phyloP scores from a whole-genome alignment of 2,888 invertebrate species.

The Piscicola geometra region DNA sequence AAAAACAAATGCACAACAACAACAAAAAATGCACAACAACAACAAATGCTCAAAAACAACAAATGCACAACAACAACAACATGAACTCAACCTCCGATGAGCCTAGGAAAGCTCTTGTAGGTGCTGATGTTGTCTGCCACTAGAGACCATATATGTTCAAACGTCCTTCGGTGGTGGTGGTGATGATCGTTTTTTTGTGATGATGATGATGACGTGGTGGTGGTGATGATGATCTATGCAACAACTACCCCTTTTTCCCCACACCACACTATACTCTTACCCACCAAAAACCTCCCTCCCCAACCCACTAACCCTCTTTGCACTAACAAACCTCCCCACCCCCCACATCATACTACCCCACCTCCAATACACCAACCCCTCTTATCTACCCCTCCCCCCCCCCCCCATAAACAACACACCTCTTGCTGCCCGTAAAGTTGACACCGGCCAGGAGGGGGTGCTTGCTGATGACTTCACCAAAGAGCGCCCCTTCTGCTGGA shows the following conservation, averaged over 20 bases:
- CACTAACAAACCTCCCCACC: too few relatives aligned
- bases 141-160: conserved; percentile 84
- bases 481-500: conserved; percentile 89
- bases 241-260: too few relatives aligned
- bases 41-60: not conserved
- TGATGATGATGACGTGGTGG: too few relatives aligned
- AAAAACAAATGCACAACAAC: not conserved
- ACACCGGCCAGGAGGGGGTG: conserved; percentile 83
- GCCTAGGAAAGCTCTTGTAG: conserved; percentile 83
- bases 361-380: too few relatives aligned
- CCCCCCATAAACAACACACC: too few relatives aligned
- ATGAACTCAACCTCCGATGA: conserved; percentile 64
- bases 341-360: too few relatives aligned
- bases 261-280: too few relatives aligned
- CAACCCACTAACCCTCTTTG: not conserved
- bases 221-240: too few relatives aligned
- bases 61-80: not conserved
- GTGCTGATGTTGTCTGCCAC: conserved; percentile 79
- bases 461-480: conserved; percentile 81
- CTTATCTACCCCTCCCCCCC: too few relatives aligned
- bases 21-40: not conserved
- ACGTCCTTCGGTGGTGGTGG: conserved; percentile 68
- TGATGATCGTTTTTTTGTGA: too few relatives aligned
- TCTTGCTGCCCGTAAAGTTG: conserved; percentile 96
- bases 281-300: not conserved